phyloP scores from a whole-genome alignment of 2,113 vertebrate genomes.

The Rhombomys opimus region DNA sequence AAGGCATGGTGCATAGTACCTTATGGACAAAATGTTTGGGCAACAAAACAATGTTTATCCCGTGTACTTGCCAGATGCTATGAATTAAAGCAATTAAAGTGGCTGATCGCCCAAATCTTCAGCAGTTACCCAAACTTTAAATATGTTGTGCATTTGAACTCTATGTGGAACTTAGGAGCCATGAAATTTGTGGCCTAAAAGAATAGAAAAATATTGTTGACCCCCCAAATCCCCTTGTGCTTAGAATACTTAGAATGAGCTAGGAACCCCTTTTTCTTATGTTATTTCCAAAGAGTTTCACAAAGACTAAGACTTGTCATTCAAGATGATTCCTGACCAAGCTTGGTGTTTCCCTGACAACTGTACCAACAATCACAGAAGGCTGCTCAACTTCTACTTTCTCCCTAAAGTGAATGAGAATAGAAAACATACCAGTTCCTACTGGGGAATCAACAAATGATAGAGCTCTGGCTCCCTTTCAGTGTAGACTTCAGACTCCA shows the following conservation, averaged over 20 bases:
- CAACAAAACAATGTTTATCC: background rate
- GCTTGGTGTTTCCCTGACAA: background rate
- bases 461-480: background rate
- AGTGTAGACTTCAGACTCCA: background rate
- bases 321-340: background rate
- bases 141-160: background rate
- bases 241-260: background rate
- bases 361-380: background rate
- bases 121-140: background rate
- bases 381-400: background rate
- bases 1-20: background rate
- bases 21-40: background rate
- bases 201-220: background rate
- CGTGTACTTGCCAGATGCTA: background rate
- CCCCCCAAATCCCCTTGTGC: background rate
- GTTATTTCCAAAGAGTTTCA: background rate
- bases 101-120: background rate
- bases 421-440: background rate
- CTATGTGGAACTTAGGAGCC: background rate
- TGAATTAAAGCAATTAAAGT: background rate
- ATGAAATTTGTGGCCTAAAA: background rate
- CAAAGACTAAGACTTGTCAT: background rate
- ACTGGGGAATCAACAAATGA: background rate
- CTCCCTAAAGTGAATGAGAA: background rate
- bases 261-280: background rate